A percentile compares a stretch with the other conserved stretches of the same genome.
phyloP scores from a whole-genome alignment of 1,140 invertebrate species.

The Aradophagus sp. region DNA sequence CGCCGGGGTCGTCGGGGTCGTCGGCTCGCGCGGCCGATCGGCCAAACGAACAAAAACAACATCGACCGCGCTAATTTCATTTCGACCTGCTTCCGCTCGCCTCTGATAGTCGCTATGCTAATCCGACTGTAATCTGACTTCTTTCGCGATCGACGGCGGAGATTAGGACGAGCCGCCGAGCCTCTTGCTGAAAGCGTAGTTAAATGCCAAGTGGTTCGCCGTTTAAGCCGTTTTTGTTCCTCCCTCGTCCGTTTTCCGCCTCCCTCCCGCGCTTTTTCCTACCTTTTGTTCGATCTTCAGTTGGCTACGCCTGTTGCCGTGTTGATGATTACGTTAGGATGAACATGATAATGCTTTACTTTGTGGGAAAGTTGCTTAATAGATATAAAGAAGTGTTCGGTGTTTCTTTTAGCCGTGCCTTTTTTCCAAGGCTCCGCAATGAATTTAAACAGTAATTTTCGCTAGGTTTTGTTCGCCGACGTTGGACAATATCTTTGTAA shows the following conservation, averaged over 20 bases:
- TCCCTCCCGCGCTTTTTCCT: no score
- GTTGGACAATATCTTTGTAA: no score
- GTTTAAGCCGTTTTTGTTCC: no score
- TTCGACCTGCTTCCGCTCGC: constrained; percentile 6
- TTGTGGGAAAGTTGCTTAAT: no score
- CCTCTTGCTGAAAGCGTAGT: constrained; percentile 14
- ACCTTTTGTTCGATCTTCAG: background rate
- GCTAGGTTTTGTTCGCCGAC: no score
- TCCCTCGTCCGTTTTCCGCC: no score
- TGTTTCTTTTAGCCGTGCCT: no score
- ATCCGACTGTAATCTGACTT: constrained; percentile 39
- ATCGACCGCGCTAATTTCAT: constrained; percentile 10
- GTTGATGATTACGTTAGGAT: background rate
- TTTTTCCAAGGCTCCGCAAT: no score
- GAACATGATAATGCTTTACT: constrained; percentile 6
- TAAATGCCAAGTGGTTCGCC: constrained; percentile 20
- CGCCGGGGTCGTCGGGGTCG: constrained; percentile 8
- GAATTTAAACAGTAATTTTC: no score
- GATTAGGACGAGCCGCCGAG: constrained; percentile 28
- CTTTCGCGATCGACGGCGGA: constrained; percentile 21
- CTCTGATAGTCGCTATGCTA: constrained; percentile 30
- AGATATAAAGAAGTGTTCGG: no score
- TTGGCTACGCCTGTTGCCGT: no score
- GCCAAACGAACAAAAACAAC: constrained; percentile 38
- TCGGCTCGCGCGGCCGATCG: constrained; percentile 57